Base-by-base conservation (phyloP, 2,797 vertebrate genomes). In the Streptopelia turtur region DNA sequence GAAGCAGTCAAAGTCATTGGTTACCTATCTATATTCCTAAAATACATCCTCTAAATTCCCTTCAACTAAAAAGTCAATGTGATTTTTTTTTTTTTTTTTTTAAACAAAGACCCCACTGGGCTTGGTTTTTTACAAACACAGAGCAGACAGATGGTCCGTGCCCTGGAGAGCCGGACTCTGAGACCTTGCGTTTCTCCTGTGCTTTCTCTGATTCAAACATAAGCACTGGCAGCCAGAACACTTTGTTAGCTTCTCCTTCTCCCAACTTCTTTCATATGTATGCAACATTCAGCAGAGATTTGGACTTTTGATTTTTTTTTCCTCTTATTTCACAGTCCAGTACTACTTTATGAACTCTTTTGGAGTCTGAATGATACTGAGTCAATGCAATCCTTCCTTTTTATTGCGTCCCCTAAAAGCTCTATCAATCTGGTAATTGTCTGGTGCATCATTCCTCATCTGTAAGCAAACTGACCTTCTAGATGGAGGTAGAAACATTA, bases 121-220 rank as follows among this genome's bases (percentile, higher is more conserved):
- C 17, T 77, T 85, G 43, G 24, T 68, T 81, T 64, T 91, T 43
- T 87, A 18, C 21, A 55, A 60, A 23, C 55, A 52, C 16, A 52
- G 61, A 75, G 23, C 53, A 83, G 74, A 17, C 63, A 83, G 75
- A 83, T 92, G 79, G 72, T 68, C 20, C 30, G 33, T 87, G 66
- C 74, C 43, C 45, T 76, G 64, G 31, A 84, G 47, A 64, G 49
- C 3, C 77, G 49, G 35, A 64, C 49, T 75, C 55, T 28, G 57
- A 89, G 39, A 68, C 65, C 28, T 92, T 55, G 5, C 30, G 12
- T 77, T 87, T 82, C 50, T 94, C 65, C 33, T 80, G 6, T 68
- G 56, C 50, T 87, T 83, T 61, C 64, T 77, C 49, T 64, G 39
- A 60, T 75, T 52, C 66, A 76, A 14, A 66, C 39, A 30, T 45